A percentile compares a stretch with the other conserved stretches of the same genome.
phyloP scores from a whole-genome alignment of 2,888 invertebrate genomes.

The Acanthacorydalis orientalis region DNA sequence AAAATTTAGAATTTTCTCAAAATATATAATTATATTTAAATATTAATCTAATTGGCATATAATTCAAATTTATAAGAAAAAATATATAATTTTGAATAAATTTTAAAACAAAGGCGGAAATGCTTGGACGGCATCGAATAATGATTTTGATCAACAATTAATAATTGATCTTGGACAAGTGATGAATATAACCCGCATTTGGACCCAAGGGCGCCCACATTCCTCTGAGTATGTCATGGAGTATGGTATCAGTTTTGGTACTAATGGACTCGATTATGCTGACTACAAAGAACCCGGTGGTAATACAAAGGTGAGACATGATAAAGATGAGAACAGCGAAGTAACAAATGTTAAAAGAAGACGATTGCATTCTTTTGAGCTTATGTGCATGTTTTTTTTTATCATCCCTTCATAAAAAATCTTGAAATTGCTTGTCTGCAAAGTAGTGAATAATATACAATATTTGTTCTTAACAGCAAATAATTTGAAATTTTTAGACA shows the following conservation, averaged over 20 bases:
- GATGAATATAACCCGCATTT: conserved; percentile 77
- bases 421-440: too few relatives aligned
- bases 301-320: conserved; percentile 61
- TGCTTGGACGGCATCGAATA: conserved; percentile 83
- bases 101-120: conserved; percentile 48
- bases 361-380: not conserved
- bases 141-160: conserved; percentile 85
- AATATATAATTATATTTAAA: not conserved
- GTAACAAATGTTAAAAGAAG: too few relatives aligned
- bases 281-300: conserved; percentile 82
- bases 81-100: too few relatives aligned
- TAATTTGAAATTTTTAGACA: not conserved
- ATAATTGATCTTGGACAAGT: conserved; percentile 76
- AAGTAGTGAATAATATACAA: too few relatives aligned
- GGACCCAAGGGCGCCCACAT: conserved; percentile 79
- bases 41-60: not conserved
- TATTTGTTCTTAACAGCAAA: not conserved
- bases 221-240: conserved; percentile 86
- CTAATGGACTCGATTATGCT: conserved; percentile 76
- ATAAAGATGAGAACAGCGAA: not conserved
- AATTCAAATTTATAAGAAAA: not conserved
- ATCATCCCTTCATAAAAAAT: not conserved
- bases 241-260: conserved; percentile 84
- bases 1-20: not conserved
- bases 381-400: not conserved